Conservation (phyloP, 2,113 vertebrate species). For the Malurus cyaneus region DNA sequence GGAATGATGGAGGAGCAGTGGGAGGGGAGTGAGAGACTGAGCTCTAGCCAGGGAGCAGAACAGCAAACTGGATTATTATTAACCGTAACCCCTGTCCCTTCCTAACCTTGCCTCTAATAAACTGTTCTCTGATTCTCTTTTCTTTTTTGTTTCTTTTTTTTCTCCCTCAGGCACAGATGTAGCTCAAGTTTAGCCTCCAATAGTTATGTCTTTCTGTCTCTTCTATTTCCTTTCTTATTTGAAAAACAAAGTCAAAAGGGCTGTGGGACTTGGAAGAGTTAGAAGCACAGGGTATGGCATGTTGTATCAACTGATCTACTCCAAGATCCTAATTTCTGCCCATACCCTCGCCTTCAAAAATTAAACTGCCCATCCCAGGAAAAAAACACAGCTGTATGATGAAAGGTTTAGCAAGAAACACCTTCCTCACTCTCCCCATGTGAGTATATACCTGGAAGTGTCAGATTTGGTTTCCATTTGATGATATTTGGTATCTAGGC, state of each 20-base stretch:
- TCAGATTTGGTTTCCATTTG: not conserved
- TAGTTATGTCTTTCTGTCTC: constrained; percentile 55
- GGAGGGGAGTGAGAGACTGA: not conserved
- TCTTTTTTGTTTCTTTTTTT: not conserved
- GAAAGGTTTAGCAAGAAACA: not conserved
- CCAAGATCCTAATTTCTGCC: not conserved
- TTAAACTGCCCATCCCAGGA: not conserved
- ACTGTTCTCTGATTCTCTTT: not conserved
- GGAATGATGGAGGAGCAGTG: not conserved
- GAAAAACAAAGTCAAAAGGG: constrained; percentile 19
- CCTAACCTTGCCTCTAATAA: constrained; percentile 36
- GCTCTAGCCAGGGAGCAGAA: not conserved
- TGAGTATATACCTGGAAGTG: not conserved
- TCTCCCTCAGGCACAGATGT: not conserved
- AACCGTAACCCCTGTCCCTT: not conserved
- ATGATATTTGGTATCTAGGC: not conserved
- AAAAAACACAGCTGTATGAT: not conserved
- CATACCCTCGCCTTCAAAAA: not conserved
- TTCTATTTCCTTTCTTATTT: constrained; percentile 43
- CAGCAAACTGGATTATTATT: constrained; percentile 33
- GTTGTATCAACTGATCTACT: not conserved
- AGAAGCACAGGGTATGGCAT: not conserved
- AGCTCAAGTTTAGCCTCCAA: constrained; percentile 26
- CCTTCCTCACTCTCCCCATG: not conserved
- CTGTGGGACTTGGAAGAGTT: constrained; percentile 6